A percentile compares a stretch with the other conserved stretches of the same genome.
These are phyloP conservation scores for Eubucco bourcierii DNA, from an alignment of 2,113 vertebrate species.

Conservation along the genomic window DNA sequence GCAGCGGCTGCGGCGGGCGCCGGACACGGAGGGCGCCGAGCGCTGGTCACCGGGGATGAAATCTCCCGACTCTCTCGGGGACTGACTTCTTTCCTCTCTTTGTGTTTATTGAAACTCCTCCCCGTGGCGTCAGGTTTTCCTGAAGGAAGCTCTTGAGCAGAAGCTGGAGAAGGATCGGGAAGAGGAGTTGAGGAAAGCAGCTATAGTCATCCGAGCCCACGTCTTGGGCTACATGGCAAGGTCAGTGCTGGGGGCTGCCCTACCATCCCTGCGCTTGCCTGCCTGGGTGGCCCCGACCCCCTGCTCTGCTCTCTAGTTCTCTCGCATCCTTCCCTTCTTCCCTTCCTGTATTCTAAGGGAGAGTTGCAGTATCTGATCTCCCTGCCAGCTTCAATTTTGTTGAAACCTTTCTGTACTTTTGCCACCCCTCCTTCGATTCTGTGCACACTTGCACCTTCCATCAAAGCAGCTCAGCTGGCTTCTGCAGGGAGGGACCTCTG, in stretches of 20 bases:
- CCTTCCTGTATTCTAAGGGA: not conserved
- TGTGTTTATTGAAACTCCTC: constrained; percentile 73
- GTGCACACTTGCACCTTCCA: not conserved
- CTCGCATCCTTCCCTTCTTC: not conserved
- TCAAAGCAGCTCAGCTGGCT: not conserved
- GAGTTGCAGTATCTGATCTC: not conserved
- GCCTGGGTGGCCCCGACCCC: not conserved
- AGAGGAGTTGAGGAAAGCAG: constrained; percentile 86
- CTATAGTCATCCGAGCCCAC: constrained; percentile 89
- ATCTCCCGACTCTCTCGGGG: constrained; percentile 39
- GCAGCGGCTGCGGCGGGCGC: not conserved
- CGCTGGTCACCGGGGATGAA: constrained; percentile 19
- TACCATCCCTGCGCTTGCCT: constrained; percentile 6
- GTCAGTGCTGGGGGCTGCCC: constrained; percentile 75
- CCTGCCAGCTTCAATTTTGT: not conserved
- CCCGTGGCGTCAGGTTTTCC: constrained; percentile 85
- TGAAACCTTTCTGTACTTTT: not conserved
- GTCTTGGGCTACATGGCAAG: constrained; percentile 94
- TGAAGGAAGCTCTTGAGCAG: constrained; percentile 93
- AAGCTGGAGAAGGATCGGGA: constrained; percentile 91
- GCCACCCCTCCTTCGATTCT: not conserved
- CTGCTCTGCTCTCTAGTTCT: not conserved
- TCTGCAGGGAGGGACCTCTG: not conserved
- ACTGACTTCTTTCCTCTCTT: constrained; percentile 75
- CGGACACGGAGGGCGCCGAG: not conserved